Evolutionary conservation across 2,113 vertebrate genomes (phyloP).

Genomic region (Erythrocebus patas): DNA sequence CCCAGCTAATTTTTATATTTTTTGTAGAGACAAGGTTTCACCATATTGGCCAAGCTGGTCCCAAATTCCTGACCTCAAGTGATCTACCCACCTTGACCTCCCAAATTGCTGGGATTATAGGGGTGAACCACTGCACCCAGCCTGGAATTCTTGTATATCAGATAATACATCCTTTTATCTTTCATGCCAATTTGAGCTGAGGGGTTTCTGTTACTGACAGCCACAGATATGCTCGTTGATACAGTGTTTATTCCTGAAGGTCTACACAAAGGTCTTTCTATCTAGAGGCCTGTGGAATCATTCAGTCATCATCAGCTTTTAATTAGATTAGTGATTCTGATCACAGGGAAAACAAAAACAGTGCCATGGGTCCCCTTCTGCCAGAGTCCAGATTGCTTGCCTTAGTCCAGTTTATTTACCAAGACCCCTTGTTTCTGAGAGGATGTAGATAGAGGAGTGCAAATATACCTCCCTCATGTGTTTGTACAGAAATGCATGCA

Average conservation of each 20-base stretch:
- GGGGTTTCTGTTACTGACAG: not conserved
- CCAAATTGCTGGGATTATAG: too few relatives aligned
- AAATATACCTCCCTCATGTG: too few relatives aligned
- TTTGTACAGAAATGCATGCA: too few relatives aligned
- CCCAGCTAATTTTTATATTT: too few relatives aligned
- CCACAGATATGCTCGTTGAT: not conserved
- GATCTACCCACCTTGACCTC: too few relatives aligned
- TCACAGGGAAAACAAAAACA: not conserved
- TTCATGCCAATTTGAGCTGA: not conserved
- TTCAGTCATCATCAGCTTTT: not conserved
- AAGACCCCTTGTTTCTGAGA: not conserved
- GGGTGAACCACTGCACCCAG: too few relatives aligned
- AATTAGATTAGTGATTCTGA: not conserved
- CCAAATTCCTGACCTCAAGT: too few relatives aligned
- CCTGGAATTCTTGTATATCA: not conserved
- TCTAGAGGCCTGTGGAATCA: not conserved
- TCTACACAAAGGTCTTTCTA: not conserved
- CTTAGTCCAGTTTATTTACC: not conserved
- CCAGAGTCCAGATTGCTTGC: not conserved
- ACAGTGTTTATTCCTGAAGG: not conserved
- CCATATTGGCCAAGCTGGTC: too few relatives aligned
- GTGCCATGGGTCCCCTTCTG: not conserved
- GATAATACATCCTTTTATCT: not conserved
- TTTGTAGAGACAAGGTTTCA: too few relatives aligned
- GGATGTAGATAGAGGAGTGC: too few relatives aligned